Conservation (phyloP, 2,797 vertebrate species). For the Dendrocincla fuliginosa region DNA sequence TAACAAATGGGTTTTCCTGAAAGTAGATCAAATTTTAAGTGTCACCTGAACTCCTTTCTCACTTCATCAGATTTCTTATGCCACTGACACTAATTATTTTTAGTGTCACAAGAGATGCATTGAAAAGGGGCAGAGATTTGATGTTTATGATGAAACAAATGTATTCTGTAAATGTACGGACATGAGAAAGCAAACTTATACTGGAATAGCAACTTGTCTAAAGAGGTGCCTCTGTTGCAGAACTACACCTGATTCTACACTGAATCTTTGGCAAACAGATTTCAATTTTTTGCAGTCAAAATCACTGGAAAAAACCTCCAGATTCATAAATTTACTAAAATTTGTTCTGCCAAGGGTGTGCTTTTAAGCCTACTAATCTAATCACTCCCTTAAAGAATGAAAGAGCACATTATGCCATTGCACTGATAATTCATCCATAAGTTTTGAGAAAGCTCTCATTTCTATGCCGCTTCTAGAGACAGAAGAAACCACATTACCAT, state of each 20-base stretch:
- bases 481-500: background rate
- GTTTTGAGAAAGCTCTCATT: background rate
- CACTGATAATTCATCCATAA: background rate
- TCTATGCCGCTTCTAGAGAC: background rate
- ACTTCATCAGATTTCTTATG: background rate
- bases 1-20: background rate
- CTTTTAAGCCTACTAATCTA: background rate
- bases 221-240: background rate
- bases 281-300: background rate
- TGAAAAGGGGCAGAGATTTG: background rate
- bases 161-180: background rate
- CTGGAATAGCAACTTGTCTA: background rate
- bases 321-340: background rate
- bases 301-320: background rate
- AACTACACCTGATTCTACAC: background rate
- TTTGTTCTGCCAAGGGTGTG: background rate
- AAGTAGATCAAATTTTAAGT: background rate
- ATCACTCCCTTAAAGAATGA: background rate
- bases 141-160: background rate
- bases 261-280: background rate
- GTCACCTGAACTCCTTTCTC: background rate
- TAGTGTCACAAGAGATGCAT: background rate
- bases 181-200: background rate
- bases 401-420: background rate
- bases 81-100: background rate